phyloP scores from a whole-genome alignment of 2,888 invertebrate species.

The Lasioglossum pauxillum region DNA sequence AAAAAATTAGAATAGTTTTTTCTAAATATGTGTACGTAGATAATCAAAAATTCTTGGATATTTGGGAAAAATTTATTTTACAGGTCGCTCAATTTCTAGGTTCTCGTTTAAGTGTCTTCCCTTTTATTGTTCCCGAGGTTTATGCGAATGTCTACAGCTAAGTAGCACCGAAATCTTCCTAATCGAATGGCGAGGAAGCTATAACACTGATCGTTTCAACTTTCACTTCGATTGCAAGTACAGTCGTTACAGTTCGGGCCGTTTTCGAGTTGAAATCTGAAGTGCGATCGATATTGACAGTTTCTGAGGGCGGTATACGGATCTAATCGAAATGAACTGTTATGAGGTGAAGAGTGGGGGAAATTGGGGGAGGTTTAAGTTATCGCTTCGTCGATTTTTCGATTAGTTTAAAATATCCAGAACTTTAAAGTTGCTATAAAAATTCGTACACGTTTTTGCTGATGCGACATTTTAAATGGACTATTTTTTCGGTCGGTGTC shows the following conservation, averaged over 20 bases:
- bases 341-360: not conserved
- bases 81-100: not conserved
- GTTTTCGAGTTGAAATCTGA: slow-evolving; percentile 19
- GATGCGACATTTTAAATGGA: not conserved
- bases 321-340: not conserved
- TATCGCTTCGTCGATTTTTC: not conserved
- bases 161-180: slow-evolving; percentile 35
- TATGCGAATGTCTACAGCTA: not conserved
- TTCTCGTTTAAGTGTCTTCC: not conserved
- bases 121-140: not conserved
- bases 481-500: not conserved
- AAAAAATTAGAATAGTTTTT: not conserved
- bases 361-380: not conserved
- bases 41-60: not conserved
- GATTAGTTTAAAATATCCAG: not conserved
- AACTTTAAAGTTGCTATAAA: not conserved
- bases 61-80: not conserved
- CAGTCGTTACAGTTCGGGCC: slow-evolving; percentile 44
- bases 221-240: slow-evolving; percentile 51
- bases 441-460: not conserved
- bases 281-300: slow-evolving; percentile 35
- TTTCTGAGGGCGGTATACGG: not conserved
- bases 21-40: not conserved
- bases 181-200: slow-evolving; percentile 21
- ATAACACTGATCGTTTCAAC: slow-evolving; percentile 49